Conservation (phyloP, 2,888 invertebrate species). For the Neoaliturus tenellus region DNA sequence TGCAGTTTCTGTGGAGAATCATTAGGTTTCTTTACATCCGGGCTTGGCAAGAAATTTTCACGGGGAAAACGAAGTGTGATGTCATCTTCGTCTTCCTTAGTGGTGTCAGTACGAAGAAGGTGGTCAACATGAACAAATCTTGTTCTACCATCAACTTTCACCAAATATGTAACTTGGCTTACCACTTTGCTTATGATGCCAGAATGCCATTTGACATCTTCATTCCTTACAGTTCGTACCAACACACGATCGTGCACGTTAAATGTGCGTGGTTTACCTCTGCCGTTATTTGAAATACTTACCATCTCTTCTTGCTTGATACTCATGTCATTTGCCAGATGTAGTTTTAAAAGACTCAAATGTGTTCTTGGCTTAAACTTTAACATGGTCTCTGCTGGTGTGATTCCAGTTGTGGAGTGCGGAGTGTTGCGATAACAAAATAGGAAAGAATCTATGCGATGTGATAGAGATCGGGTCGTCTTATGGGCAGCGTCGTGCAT, state of each 20-base stretch:
- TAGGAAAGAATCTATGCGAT: conserved; percentile 1
- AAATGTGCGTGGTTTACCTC: background rate
- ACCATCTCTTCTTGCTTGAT: background rate
- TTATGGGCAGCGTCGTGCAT: background rate
- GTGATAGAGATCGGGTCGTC: background rate
- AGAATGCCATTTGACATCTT: background rate
- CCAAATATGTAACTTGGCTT: conserved; percentile 1
- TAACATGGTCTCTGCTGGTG: background rate
- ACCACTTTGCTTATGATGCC: background rate
- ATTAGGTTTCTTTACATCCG: background rate
- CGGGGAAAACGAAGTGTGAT: background rate
- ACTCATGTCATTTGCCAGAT: background rate
- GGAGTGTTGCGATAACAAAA: conserved; percentile 10
- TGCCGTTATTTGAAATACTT: background rate
- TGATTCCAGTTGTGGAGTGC: background rate
- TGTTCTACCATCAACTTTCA: conserved; percentile 3
- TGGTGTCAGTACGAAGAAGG: background rate
- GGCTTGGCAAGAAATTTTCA: background rate
- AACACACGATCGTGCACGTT: background rate
- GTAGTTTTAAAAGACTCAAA: background rate
- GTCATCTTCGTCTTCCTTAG: background rate
- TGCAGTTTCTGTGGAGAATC: no score
- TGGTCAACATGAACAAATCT: background rate
- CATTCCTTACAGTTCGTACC: background rate
- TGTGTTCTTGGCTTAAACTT: conserved; percentile 15